Evolutionary conservation across 2,113 vertebrate species (phyloP), one percentile per base, ranked within the genome.

Genomic region (Stigmatopora nigra): DNA sequence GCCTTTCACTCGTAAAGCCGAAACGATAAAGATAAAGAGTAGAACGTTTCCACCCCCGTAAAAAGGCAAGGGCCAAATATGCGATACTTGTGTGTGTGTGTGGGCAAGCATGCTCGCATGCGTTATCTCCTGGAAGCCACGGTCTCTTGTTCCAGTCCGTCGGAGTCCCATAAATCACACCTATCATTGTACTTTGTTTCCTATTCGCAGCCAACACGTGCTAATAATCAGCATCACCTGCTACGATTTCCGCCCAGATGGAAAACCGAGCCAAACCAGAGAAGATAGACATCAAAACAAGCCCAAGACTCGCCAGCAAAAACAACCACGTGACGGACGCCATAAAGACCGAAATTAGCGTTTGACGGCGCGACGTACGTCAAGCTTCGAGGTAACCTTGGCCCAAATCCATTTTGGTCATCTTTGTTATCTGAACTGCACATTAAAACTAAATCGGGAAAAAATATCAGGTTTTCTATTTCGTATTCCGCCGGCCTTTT

Each of bases 171-270:
- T 89, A 83, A 89, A 91, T 91, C 87, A 87, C 69, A 82, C 64
- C 78, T 69, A 84, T 82, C 84, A 76, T 71, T 65, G 10, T 1
- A 51, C 61, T 51, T 22, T 63, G 69, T 52, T 56, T 56, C 63
- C 56, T 76, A 76, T 77, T 69, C 48, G 64, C 61, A 71, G 71
- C 84, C 75, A 87, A 87, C 89, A 90, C 89, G 87, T 90, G 88
- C 79, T 86, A 84, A 80, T 88, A 86, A 91, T 91, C 88, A 90
- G 73, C 83, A 78, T 84, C 83, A 72, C 62, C 70, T 86, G 88
- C 85, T 86, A 82, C 88, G 84, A 87, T 83, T 89, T 88, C 81
- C 19, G 76, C 65, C 9, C 48, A 14, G 25, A 35, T 48, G 31
- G 45, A 5, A 49, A 25, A n/a, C 14, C 13, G 17, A 13, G 22